phyloP scores from a whole-genome alignment of 2,113 vertebrate genomes.

The Jaculus jaculus region DNA sequence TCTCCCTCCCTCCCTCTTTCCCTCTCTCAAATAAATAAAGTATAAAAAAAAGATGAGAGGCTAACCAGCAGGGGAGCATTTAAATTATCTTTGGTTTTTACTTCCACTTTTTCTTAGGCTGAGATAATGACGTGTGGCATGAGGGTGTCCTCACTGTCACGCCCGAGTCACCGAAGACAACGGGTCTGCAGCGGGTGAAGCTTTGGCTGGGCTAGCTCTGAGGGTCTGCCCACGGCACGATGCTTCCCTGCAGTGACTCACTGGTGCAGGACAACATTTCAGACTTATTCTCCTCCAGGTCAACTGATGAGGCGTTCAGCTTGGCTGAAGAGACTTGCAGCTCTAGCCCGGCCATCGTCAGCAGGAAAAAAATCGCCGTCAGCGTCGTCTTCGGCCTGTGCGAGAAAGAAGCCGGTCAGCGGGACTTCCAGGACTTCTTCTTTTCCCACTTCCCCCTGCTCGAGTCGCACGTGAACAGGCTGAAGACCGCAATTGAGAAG shows the following conservation, averaged over 20 bases:
- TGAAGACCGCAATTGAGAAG: conserved; percentile 93
- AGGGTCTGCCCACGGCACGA: no score
- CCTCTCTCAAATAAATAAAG: no score
- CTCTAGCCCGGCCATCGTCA: conserved; percentile 88
- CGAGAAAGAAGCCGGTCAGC: conserved; percentile 89
- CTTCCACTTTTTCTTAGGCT: not conserved
- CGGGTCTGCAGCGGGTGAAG: not conserved
- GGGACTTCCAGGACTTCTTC: conserved; percentile 92
- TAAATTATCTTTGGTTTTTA: not conserved
- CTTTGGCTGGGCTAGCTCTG: not conserved
- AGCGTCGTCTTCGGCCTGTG: conserved; percentile 91
- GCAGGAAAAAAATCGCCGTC: conserved; percentile 91
- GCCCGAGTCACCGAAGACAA: not conserved
- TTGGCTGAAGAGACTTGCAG: conserved; percentile 91
- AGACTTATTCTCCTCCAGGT: conserved; percentile 80
- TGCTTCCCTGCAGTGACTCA: not conserved
- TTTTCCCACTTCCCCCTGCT: conserved; percentile 94
- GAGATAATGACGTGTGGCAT: not conserved
- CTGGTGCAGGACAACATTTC: not conserved
- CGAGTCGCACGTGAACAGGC: conserved; percentile 93
- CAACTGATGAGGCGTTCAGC: conserved; percentile 91
- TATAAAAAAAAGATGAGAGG: no score
- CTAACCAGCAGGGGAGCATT: not conserved
- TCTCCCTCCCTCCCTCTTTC: no score
- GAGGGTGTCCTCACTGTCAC: not conserved